phyloP scores from a whole-genome alignment of 2,113 vertebrate species.

The Cyphomyrus plagiostoma region DNA sequence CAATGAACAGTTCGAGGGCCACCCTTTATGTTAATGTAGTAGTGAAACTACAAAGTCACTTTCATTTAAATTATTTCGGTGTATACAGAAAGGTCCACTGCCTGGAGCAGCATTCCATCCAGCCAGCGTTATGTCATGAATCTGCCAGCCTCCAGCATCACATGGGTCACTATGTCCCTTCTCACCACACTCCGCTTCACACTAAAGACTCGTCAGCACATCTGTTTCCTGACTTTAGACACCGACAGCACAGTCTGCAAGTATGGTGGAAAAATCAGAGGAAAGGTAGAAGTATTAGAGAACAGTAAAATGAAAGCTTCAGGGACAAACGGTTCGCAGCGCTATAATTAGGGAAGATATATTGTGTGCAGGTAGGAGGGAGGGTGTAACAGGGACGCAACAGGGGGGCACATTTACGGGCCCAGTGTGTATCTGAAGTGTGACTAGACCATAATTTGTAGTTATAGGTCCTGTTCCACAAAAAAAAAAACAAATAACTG shows the following conservation, averaged over 20 bases:
- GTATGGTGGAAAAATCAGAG: neutral
- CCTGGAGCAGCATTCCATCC: neutral
- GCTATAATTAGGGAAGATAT: neutral
- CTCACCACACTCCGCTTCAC: neutral
- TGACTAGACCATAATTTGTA: constrained; percentile 4
- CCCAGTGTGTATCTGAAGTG: neutral
- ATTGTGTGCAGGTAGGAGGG: neutral
- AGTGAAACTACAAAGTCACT: neutral
- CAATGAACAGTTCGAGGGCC: neutral
- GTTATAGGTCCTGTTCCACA: neutral
- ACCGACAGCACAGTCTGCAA: neutral
- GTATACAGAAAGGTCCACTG: neutral
- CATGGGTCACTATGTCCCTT: neutral
- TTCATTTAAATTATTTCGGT: neutral
- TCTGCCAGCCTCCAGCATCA: neutral
- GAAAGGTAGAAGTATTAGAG: neutral
- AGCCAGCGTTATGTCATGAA: neutral
- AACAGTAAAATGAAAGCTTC: neutral
- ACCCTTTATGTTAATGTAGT: neutral
- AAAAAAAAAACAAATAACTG: neutral
- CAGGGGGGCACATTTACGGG: neutral
- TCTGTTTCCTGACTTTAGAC: neutral
- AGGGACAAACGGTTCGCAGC: neutral
- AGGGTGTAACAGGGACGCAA: neutral
- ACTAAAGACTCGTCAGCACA: neutral